These are phyloP conservation scores for Corythaeola cristata DNA, from an alignment of 2,113 vertebrate genomes.

Conservation along the genomic window DNA sequence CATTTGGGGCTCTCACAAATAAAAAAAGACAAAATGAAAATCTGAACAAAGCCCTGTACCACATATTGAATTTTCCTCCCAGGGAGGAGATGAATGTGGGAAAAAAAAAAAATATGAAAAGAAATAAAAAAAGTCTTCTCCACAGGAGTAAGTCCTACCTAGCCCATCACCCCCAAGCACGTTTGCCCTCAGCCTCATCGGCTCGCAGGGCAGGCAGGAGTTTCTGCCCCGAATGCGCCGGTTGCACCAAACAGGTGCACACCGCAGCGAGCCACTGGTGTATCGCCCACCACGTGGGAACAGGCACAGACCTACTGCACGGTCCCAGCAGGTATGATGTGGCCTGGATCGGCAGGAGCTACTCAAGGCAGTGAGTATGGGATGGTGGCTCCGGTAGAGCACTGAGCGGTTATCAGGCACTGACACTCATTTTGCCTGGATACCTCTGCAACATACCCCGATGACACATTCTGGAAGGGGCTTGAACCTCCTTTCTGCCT, in stretches of 20 bases:
- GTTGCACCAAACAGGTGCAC: fast-evolving
- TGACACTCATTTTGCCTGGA: not conserved
- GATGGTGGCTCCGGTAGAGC: not conserved
- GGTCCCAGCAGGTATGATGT: not conserved
- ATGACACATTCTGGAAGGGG: not conserved
- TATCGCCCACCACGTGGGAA: fast-evolving
- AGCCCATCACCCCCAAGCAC: not conserved
- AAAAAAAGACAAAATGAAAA: not conserved
- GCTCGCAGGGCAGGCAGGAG: not conserved
- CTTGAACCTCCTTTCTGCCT: not conserved
- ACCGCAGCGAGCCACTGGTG: fast-evolving
- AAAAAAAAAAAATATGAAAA: not conserved
- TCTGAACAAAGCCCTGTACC: not conserved
- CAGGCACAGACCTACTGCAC: fast-evolving
- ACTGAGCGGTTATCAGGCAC: not conserved
- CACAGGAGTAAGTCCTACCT: not conserved
- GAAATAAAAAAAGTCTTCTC: not conserved
- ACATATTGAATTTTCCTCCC: not conserved
- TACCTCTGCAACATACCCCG: not conserved
- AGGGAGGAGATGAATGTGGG: no score
- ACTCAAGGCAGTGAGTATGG: not conserved
- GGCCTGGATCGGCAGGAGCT: not conserved
- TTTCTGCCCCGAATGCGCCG: fast-evolving
- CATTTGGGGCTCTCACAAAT: not conserved
- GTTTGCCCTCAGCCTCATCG: not conserved